Percentiles rank a stretch among this genome's conserved stretches.
These are phyloP conservation scores for Agrotis clavis DNA, from an alignment of 2,888 invertebrate genomes.

Conservation along the genomic window DNA sequence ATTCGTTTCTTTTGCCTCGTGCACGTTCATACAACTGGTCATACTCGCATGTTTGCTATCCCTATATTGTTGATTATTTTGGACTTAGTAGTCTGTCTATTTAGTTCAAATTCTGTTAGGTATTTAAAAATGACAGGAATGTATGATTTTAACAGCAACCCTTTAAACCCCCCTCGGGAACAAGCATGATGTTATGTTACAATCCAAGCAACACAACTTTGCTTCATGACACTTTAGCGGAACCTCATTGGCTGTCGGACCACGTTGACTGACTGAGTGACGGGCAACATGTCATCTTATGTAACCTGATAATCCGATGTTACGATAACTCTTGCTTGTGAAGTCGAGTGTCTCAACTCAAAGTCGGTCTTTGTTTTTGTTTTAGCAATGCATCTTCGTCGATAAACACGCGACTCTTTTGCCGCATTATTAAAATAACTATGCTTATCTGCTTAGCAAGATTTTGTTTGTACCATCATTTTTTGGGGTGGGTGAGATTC, in stretches of 20 bases:
- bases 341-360: neutral
- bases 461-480: too few species aligned
- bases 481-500: too few species aligned
- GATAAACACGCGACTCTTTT: too few species aligned
- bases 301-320: conserved; percentile 36
- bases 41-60: too few species aligned
- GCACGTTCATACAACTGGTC: neutral
- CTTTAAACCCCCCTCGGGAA: neutral
- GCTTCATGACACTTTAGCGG: conserved; percentile 1
- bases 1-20: neutral
- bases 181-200: neutral
- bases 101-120: neutral
- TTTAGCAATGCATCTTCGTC: neutral
- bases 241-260: conserved; percentile 10
- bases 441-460: too few species aligned
- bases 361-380: neutral
- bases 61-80: too few species aligned
- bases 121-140: neutral
- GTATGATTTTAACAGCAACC: neutral
- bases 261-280: conserved; percentile 21
- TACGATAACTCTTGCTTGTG: conserved; percentile 9
- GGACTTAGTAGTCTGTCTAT: too few species aligned
- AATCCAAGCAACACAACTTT: neutral
- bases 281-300: conserved; percentile 25
- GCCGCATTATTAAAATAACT: too few species aligned